Evolutionary conservation across 64 coral and sea anemone species (phyloP), one percentile per base, ranked within the genome.

Genomic region (Dendrophyllia cribrosa): DNA sequence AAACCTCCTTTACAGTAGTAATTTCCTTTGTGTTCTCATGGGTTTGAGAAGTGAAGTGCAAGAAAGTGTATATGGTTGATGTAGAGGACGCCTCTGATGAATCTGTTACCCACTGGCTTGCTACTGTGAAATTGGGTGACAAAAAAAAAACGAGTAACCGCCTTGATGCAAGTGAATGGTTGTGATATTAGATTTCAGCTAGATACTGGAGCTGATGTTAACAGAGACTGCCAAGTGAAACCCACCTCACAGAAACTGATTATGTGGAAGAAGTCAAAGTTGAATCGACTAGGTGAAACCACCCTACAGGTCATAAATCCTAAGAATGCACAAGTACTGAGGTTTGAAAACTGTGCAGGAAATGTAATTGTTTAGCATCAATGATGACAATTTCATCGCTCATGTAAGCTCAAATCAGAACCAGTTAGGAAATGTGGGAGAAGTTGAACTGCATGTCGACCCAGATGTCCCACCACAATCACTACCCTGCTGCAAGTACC

Each of bases 191-290:
- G 70, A 73, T 73, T 73, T 73, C 70, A 73, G 43, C 43, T 73
- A 73, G 70, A 44, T 13, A 15, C 70, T 73, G 72, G 72, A 17
- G 46, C 72, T 50, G 72, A 75, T 50, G 46, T 75, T 14, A 75
- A 48, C 46, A 75, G 48, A 75, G 17, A 49, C 72, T 48, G 34
- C 34, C 72, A 75, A 75, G 72, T 72, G 70, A 72, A 75, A 75
- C 46, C 72, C 72, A 75, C 72, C 45, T 75, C 46, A 43, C 43
- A 75, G 46, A 75, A 75, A 75, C 16, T 65, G 59, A 82, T 47
- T 64, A 82, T 82, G 59, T 82, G 78, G 78, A 82, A 82, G 14
- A 64, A 82, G 46, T 63, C 78, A 45, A 61, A 80, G 72, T 48
- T 75, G 48, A 75, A 5, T 50, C 72, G 46, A 4, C 44, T 51